These are phyloP conservation scores for Sepioteuthis lessoniana DNA, from an alignment of 2,888 invertebrate genomes.

Conservation along the genomic window DNA sequence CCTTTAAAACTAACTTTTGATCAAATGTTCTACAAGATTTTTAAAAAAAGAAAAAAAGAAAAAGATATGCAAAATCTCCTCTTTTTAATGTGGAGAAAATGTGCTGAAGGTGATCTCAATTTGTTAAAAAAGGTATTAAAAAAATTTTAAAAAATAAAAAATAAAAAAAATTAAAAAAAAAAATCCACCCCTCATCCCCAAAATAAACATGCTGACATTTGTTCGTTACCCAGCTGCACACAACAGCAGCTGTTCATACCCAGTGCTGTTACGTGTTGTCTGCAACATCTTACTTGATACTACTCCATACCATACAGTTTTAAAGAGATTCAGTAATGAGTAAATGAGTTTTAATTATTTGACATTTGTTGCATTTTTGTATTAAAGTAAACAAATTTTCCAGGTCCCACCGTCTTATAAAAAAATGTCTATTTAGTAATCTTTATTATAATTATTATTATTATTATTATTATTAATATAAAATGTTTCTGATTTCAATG, in stretches of 20 bases:
- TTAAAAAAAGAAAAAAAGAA: conserved; percentile 47
- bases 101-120: conserved; percentile 49
- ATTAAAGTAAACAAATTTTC: conserved; percentile 47
- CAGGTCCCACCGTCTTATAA: conserved; percentile 46
- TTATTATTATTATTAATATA: conserved; percentile 36
- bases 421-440: conserved; percentile 46
- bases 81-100: conserved; percentile 47
- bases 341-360: conserved; percentile 48
- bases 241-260: conserved; percentile 47
- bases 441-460: conserved; percentile 43
- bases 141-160: conserved; percentile 36
- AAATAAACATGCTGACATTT: conserved; percentile 47
- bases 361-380: conserved; percentile 49
- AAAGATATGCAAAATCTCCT: conserved; percentile 47
- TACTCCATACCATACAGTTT: conserved; percentile 48
- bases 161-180: neutral
- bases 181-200: neutral
- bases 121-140: conserved; percentile 43
- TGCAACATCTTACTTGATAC: conserved; percentile 46
- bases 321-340: conserved; percentile 43
- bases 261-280: conserved; percentile 48
- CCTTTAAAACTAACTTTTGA: conserved; percentile 48
- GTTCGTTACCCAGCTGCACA: conserved; percentile 36
- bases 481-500: conserved; percentile 48
- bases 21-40: conserved; percentile 48